These are phyloP conservation scores for Boleophthalmus pectinirostris DNA, from an alignment of 2,113 vertebrate genomes.

Conservation along the genomic window DNA sequence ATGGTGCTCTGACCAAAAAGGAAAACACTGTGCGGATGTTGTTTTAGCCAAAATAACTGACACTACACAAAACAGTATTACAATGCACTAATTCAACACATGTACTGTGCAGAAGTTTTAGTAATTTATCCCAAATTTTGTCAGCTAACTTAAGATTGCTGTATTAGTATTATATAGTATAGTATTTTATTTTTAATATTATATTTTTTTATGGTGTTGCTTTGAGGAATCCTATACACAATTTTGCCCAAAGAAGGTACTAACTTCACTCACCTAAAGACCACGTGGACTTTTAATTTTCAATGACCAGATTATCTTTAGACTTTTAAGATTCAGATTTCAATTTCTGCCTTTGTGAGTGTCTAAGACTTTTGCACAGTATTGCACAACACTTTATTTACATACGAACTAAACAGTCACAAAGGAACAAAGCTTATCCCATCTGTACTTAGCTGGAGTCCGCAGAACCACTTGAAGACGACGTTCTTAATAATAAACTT, in stretches of 20 bases:
- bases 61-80: slow-evolving; percentile 46
- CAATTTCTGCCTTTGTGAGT: not conserved
- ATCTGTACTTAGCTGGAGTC: slow-evolving; percentile 91
- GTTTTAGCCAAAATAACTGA: slow-evolving; percentile 91
- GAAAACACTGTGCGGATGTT: slow-evolving; percentile 88
- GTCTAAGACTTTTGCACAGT: slow-evolving; percentile 14
- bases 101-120: not conserved
- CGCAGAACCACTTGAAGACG: slow-evolving; percentile 94
- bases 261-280: not conserved
- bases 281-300: not conserved
- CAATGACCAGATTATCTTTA: not conserved
- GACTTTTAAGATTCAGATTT: no score
- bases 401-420: slow-evolving; percentile 81
- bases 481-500: slow-evolving; percentile 93
- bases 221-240: not conserved
- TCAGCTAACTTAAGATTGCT: not conserved
- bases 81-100: not conserved
- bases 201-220: not conserved
- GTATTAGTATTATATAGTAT: not conserved
- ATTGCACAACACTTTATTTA: slow-evolving; percentile 64
- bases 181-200: not conserved
- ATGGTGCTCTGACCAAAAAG: slow-evolving; percentile 86
- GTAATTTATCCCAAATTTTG: not conserved
- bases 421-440: slow-evolving; percentile 91
- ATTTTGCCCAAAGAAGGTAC: not conserved